Percentiles rank a stretch among this genome's conserved stretches.
These are phyloP conservation scores for Coracias cyanogaster DNA, from an alignment of 2,797 vertebrate species.

Conservation along the genomic window DNA sequence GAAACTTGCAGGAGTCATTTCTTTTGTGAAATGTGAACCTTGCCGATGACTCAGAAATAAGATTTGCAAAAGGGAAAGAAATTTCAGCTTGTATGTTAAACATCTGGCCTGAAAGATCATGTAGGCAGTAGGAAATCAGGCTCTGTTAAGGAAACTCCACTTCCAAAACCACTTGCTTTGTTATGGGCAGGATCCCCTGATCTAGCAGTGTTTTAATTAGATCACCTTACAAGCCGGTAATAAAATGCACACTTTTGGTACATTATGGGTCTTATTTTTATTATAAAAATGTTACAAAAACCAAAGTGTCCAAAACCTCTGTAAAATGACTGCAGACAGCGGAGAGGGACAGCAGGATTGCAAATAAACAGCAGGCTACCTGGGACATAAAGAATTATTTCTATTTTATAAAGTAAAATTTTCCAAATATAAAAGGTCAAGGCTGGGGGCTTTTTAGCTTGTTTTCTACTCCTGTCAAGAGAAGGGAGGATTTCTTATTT, in stretches of 20 bases:
- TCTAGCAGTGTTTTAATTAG: conserved; percentile 30
- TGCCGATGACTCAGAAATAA: neutral
- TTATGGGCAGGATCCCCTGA: neutral
- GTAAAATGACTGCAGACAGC: neutral
- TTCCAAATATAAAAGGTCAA: neutral
- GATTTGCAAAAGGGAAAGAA: neutral
- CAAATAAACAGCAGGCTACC: neutral
- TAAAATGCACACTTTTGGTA: conserved; percentile 12
- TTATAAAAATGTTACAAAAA: conserved; percentile 46
- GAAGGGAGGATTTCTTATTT: neutral
- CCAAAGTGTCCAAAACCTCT: neutral
- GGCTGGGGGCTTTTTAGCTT: neutral
- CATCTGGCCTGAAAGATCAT: neutral
- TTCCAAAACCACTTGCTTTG: conserved; percentile 19
- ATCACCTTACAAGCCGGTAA: neutral
- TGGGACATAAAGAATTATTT: neutral
- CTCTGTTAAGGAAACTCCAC: neutral
- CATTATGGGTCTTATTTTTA: conserved; percentile 1
- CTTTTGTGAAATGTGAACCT: conserved; percentile 1
- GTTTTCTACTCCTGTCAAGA: neutral
- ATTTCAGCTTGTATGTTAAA: neutral
- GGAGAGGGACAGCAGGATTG: neutral
- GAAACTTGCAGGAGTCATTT: neutral
- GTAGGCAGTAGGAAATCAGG: neutral
- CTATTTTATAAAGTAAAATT: neutral